These are phyloP conservation scores for Anastrepha ludens DNA, from an alignment of 1,140 invertebrate genomes.

Conservation along the genomic window DNA sequence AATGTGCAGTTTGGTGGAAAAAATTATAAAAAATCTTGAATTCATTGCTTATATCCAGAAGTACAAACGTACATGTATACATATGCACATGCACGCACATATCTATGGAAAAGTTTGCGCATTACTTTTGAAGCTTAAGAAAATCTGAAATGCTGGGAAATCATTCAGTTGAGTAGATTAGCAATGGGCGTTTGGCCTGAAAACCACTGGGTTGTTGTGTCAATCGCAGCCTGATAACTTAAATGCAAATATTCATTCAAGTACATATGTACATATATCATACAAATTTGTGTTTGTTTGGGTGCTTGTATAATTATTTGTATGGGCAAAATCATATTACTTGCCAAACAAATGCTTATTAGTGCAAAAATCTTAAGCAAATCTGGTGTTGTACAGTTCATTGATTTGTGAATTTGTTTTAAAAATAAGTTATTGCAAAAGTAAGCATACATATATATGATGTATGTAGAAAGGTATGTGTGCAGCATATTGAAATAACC, in stretches of 20 bases:
- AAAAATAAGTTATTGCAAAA: not conserved
- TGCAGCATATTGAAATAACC: not conserved
- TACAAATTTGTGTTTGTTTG: too few relatives aligned
- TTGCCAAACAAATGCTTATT: constrained; percentile 45
- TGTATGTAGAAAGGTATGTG: not conserved
- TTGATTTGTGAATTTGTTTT: constrained; percentile 16
- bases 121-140: constrained; percentile 12
- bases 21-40: not conserved
- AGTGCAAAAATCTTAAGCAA: constrained; percentile 43
- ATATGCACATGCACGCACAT: not conserved
- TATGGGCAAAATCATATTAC: constrained; percentile 22
- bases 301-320: not conserved
- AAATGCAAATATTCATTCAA: not conserved
- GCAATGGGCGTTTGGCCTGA: constrained; percentile 10
- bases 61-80: not conserved
- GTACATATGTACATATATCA: not conserved
- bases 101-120: not conserved
- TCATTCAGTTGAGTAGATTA: not conserved
- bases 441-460: not conserved
- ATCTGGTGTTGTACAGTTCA: constrained; percentile 7
- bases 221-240: constrained; percentile 1
- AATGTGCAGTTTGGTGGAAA: constrained; percentile 26
- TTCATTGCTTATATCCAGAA: not conserved
- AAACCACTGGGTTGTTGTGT: not conserved
- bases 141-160: not conserved